Evolutionary conservation across 2,797 vertebrate genomes (phyloP), one percentile per base, ranked within the genome.

Genomic region (Sebastes diploproa): DNA sequence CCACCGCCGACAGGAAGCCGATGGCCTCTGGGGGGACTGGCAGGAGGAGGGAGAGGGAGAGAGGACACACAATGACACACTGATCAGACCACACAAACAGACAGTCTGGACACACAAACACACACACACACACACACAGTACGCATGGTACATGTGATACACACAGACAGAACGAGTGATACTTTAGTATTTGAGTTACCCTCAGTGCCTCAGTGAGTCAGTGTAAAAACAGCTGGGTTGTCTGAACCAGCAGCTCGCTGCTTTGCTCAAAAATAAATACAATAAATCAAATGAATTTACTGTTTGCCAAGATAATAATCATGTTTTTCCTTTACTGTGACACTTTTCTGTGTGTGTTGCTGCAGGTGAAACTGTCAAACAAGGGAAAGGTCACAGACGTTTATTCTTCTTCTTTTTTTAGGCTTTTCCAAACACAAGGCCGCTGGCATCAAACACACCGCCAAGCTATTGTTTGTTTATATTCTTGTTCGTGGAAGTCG

Each of bases 11-110:
- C 75, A 97, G 95, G 94, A 97, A 96, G 32, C 93, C 95, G 66
- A 95, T 27, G 1, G 97, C 94, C 91, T 97, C 96, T 6, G 96
- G 94, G 77, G 95, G 95, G 93, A 97, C 97, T 98, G 93, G 71
- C 42, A 86, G 85, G 75, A 92, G 94, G 91, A 92, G 94, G 86
- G 92, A 87, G 65, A 91, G 84, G 81, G 92, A 94, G 93, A 92
- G 94, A 80, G 90, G 92, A 91, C 93, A 96, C 88, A 95, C 91
- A 91, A 84, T 93, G 88, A 96, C 82, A 95, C 91, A 93, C 88
- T 90, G 93, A 93, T 95, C 92, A 94, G 91, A 94, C 90, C 90
- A 91, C 89, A 93, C 88, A 67, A 91, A 92, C 92, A 93, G 86
- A 75, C 93, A 94, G 72, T 85, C 93, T 94, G 86, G 71, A 86